Percentiles rank a stretch among this genome's conserved stretches.
Evolutionary conservation across 1,140 invertebrate genomes (phyloP).

Genomic region (Lepidurus arcticus): DNA sequence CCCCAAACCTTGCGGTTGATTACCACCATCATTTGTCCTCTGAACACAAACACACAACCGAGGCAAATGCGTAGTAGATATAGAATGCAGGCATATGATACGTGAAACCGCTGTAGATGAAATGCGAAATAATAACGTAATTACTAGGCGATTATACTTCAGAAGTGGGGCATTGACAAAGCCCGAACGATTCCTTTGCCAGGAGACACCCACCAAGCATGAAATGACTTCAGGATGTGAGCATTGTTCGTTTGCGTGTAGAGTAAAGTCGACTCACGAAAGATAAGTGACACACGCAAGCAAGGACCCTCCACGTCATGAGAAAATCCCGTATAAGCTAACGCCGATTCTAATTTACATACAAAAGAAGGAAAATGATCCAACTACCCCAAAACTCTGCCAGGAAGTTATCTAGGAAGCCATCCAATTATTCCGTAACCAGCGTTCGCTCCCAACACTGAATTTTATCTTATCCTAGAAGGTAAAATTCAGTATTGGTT

Average conservation of each 20-base stretch:
- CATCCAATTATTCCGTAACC: too few relatives aligned
- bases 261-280: neutral
- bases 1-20: neutral
- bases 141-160: too few relatives aligned
- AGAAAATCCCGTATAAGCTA: neutral
- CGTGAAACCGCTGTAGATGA: too few relatives aligned
- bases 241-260: conserved; percentile 7
- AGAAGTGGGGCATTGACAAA: neutral
- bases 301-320: conserved; percentile 3
- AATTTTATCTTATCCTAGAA: too few relatives aligned
- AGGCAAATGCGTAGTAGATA: too few relatives aligned
- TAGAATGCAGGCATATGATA: too few relatives aligned
- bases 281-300: neutral
- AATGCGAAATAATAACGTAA: too few relatives aligned
- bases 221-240: conserved; percentile 1
- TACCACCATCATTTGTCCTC: too few relatives aligned
- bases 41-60: too few relatives aligned
- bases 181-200: neutral
- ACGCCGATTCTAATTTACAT: neutral
- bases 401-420: neutral
- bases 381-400: neutral
- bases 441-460: too few relatives aligned
- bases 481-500: too few relatives aligned
- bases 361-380: neutral
- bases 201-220: conserved; percentile 2